Conservation (phyloP, 2,888 invertebrate species). For the Drosophila picticornis region DNA sequence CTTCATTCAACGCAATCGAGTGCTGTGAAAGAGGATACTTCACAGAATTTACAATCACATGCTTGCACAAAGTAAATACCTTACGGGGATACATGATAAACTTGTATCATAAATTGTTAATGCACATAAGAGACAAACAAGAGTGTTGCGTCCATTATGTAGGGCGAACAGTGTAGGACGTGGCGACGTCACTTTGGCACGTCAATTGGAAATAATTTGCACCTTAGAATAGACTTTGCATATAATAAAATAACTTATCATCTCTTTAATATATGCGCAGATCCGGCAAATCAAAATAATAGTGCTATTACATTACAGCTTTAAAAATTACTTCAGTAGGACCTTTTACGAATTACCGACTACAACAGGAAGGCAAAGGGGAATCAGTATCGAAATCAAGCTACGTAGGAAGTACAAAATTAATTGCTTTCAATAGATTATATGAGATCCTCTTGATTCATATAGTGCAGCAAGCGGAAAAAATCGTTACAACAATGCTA, state of each 20-base stretch:
- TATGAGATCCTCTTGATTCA: not conserved
- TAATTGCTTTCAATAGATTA: not conserved
- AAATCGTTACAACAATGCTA: not conserved
- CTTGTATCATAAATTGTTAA: slow-evolving; percentile 24
- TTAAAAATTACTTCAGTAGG: not conserved
- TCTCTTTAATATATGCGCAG: not conserved
- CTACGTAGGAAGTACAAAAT: not conserved
- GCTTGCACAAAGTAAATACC: slow-evolving; percentile 7
- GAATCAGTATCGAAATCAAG: not conserved
- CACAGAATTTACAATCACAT: slow-evolving; percentile 38
- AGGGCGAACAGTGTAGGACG: slow-evolving; percentile 9
- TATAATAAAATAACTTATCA: not conserved
- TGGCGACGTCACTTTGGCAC: slow-evolving; percentile 16
- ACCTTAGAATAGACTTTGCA: not conserved
- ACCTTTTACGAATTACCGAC: not conserved
- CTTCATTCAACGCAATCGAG: slow-evolving; percentile 35
- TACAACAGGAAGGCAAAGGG: not conserved
- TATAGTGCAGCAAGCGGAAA: not conserved
- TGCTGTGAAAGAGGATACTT: slow-evolving; percentile 24
- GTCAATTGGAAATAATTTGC: slow-evolving; percentile 42
- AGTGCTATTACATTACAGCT: not conserved
- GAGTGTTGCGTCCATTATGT: not conserved
- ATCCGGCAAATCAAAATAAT: not conserved
- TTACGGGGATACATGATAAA: slow-evolving; percentile 20
- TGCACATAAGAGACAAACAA: slow-evolving; percentile 14